phyloP scores from a whole-genome alignment of 2,113 vertebrate genomes.

The Hoplias malabaricus region DNA sequence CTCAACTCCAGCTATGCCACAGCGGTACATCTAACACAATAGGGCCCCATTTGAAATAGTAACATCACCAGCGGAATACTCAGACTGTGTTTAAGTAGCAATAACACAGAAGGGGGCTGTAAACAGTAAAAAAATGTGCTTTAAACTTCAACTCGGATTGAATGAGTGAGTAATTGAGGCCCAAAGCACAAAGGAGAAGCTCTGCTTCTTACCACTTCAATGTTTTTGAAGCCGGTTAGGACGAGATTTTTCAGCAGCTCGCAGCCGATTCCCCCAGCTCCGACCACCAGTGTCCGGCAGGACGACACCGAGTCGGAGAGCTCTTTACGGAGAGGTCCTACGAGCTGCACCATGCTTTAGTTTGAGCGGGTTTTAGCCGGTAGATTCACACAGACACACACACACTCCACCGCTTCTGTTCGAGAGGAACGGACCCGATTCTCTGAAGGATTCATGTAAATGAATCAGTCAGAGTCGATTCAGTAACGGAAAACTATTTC shows the following conservation, averaged over 20 bases:
- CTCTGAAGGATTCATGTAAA: background rate
- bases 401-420: background rate
- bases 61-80: too few relatives aligned
- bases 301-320: slow-evolving; percentile 83
- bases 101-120: too few relatives aligned
- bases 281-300: slow-evolving; percentile 86
- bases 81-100: too few relatives aligned
- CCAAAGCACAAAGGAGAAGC: slow-evolving; percentile 50
- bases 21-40: too few relatives aligned
- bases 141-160: background rate
- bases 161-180: slow-evolving; percentile 8
- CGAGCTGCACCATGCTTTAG: slow-evolving; percentile 77
- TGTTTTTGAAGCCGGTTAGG: slow-evolving; percentile 89
- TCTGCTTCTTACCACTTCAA: slow-evolving; percentile 84
- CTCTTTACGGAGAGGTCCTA: slow-evolving; percentile 82
- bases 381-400: background rate
- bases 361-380: slow-evolving; percentile 10
- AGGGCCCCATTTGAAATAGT: too few relatives aligned
- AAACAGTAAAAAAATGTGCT: background rate
- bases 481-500: background rate
- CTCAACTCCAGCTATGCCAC: too few relatives aligned
- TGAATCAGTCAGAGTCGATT: background rate
- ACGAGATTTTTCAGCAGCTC: slow-evolving; percentile 94
- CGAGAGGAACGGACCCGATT: background rate
- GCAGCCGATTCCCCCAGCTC: slow-evolving; percentile 93